Conservation (phyloP, 2,113 vertebrate species). For the Bufo bufo region DNA sequence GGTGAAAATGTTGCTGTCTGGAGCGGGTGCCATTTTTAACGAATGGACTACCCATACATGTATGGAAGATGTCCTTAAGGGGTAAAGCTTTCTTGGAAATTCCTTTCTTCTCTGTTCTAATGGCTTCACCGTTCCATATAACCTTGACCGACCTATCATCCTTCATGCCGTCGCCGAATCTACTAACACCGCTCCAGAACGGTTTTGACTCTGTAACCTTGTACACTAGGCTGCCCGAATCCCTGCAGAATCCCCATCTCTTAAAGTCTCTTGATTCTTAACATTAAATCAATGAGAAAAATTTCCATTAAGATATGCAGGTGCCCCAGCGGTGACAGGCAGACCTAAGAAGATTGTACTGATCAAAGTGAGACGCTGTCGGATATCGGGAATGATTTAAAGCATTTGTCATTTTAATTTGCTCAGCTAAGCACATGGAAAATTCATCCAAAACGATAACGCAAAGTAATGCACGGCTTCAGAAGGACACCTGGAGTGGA, state of each 20-base stretch:
- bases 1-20: no score
- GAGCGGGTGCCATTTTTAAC: no score
- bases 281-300: conserved; percentile 27
- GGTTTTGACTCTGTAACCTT: neutral
- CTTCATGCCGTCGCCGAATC: neutral
- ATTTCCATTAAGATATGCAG: conserved; percentile 31
- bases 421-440: neutral
- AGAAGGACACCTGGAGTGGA: neutral
- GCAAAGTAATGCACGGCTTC: neutral
- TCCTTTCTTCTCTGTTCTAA: neutral
- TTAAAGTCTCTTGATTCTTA: conserved; percentile 6
- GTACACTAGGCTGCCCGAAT: neutral
- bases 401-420: conserved; percentile 36
- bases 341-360: conserved; percentile 42
- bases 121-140: neutral
- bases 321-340: neutral
- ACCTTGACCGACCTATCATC: no score
- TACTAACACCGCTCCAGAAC: neutral
- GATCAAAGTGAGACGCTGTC: conserved; percentile 50
- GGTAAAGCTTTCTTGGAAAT: no score
- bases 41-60: no score
- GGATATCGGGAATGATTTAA: conserved; percentile 26
- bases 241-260: neutral
- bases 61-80: no score
- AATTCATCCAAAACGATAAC: neutral